phyloP scores from a whole-genome alignment of 1,140 invertebrate species.

The Neelides sp. region DNA sequence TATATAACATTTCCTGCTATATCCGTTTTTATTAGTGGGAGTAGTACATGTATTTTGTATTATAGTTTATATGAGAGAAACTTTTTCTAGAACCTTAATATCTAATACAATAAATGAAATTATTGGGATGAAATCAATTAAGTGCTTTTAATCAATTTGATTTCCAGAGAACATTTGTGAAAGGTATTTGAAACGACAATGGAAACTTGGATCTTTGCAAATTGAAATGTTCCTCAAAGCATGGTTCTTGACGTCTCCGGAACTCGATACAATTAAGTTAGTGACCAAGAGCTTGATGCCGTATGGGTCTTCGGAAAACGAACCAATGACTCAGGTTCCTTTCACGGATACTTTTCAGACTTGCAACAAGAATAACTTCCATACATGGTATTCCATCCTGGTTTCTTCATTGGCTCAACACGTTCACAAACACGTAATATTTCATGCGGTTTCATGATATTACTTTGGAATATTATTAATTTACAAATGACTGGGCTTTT shows the following conservation, averaged over 20 bases:
- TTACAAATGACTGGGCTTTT: too few species aligned
- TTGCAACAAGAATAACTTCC: slow-evolving; percentile 20
- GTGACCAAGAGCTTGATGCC: slow-evolving; percentile 10
- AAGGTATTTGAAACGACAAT: slow-evolving; percentile 18
- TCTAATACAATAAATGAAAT: too few species aligned
- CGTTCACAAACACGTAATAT: slow-evolving; percentile 21
- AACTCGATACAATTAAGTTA: slow-evolving; percentile 12
- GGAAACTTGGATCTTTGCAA: slow-evolving; percentile 25
- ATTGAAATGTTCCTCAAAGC: slow-evolving; percentile 19
- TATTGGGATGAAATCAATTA: too few species aligned
- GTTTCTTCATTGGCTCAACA: slow-evolving; percentile 13
- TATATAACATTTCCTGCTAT: too few species aligned
- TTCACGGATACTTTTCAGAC: slow-evolving; percentile 7
- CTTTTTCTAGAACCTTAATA: too few species aligned
- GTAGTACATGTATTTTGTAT: too few species aligned
- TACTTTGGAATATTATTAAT: too few species aligned
- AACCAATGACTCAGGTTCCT: too few species aligned
- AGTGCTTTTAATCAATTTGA: too few species aligned
- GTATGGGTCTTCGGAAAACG: background rate
- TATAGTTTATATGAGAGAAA: too few species aligned
- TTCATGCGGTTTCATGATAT: too few species aligned
- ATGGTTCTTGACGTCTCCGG: slow-evolving; percentile 10
- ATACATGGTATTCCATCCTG: slow-evolving; percentile 24
- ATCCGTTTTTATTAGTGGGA: too few species aligned
- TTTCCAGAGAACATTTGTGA: slow-evolving; percentile 9